Conservation (phyloP, 2,888 invertebrate genomes). For the Tubulanus polymorphus region DNA sequence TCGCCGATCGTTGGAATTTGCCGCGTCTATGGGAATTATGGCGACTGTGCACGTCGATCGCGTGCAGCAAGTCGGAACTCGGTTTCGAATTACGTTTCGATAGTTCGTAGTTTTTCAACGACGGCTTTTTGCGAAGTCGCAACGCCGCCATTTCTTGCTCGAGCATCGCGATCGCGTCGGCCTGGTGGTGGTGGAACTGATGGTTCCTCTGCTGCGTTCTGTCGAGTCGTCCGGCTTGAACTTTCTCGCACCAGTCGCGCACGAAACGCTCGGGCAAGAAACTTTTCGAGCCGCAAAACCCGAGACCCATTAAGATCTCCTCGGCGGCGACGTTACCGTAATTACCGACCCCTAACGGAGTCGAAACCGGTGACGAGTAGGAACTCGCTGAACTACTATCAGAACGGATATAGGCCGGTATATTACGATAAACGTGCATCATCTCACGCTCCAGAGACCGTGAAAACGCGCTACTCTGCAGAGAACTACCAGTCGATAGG, state of each 20-base stretch:
- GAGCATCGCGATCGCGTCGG: not conserved
- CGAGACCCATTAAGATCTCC: constrained; percentile 33
- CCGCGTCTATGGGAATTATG: not conserved
- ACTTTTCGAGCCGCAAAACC: constrained; percentile 32
- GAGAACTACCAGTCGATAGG: not conserved
- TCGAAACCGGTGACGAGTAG: constrained; percentile 7
- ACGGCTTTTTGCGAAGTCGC: not conserved
- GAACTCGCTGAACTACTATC: constrained; percentile 6
- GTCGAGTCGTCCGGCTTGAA: constrained; percentile 13
- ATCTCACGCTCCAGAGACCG: not conserved
- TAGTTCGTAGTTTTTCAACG: not conserved
- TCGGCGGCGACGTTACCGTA: constrained; percentile 21
- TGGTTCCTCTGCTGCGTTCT: constrained; percentile 7
- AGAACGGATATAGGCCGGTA: not conserved
- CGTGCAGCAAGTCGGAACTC: constrained; percentile 1
- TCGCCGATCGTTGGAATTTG: constrained; percentile 3
- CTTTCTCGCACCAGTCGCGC: constrained; percentile 38
- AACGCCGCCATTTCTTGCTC: not conserved
- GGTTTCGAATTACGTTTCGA: not conserved
- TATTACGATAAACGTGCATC: not conserved
- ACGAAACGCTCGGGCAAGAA: constrained; percentile 43
- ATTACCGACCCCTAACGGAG: not conserved
- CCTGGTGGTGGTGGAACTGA: too few relatives aligned
- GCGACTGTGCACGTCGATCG: constrained; percentile 7
- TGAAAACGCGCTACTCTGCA: not conserved